Percentiles rank a stretch among this genome's conserved stretches.
Conservation (phyloP, 2,113 vertebrate genomes). For the Eptesicus fuscus region DNA sequence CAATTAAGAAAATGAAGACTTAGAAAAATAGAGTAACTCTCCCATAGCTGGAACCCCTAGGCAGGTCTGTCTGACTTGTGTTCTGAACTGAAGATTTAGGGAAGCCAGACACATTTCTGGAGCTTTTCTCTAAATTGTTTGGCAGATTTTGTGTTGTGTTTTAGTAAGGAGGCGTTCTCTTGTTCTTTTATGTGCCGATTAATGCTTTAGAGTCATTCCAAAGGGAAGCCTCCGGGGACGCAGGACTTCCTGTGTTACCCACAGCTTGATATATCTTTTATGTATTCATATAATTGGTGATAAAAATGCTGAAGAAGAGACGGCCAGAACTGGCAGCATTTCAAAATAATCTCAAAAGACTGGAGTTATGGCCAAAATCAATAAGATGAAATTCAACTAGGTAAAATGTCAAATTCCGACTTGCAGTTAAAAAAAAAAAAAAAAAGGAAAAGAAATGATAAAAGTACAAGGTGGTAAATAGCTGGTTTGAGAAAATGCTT, state of each 20-base stretch:
- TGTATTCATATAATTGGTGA: constrained; percentile 42
- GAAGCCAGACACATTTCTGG: constrained; percentile 50
- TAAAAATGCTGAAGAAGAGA: constrained; percentile 44
- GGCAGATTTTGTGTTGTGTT: constrained; percentile 39
- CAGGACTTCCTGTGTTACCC: constrained; percentile 57
- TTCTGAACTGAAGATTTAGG: not conserved
- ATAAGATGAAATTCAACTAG: constrained; percentile 44
- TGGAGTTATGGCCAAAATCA: constrained; percentile 49
- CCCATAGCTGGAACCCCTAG: not conserved
- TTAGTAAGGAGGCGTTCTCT: constrained; percentile 22
- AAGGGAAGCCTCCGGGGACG: not conserved
- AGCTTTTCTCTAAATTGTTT: constrained; percentile 30
- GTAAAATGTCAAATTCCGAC: constrained; percentile 54
- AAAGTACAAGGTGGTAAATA: not conserved
- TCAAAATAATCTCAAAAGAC: constrained; percentile 60
- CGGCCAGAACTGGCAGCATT: constrained; percentile 24
- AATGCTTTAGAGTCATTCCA: constrained; percentile 37
- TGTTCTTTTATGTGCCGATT: constrained; percentile 49
- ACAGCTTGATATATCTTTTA: constrained; percentile 41
- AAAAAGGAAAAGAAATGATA: not conserved
- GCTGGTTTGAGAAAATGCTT: not conserved
- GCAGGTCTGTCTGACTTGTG: not conserved
- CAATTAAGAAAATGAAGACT: not conserved
- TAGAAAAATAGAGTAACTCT: not conserved
- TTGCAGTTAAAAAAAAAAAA: not conserved